phyloP scores from a whole-genome alignment of 1,140 invertebrate genomes.

The Apis florea region DNA sequence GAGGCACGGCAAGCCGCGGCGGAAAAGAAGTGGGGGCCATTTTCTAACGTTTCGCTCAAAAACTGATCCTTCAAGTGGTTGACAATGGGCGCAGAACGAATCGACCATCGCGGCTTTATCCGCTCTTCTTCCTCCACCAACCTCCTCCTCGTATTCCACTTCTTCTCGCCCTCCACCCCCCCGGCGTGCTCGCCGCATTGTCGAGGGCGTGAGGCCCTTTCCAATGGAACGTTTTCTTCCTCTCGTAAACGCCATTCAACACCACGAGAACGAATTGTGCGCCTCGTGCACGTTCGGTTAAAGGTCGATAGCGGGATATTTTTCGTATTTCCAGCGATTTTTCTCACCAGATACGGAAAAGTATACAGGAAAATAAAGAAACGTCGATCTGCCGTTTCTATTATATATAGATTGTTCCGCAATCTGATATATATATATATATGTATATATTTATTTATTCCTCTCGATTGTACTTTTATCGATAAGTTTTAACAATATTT shows the following conservation, averaged over 20 bases:
- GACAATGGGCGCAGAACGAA: conserved; percentile 62
- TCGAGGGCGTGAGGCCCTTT: conserved; percentile 73
- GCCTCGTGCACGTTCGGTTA: neutral
- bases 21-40: conserved; percentile 41
- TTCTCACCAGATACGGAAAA: too few species aligned
- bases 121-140: conserved; percentile 13
- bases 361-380: too few species aligned
- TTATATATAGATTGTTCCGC: too few species aligned
- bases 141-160: conserved; percentile 3
- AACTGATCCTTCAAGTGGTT: conserved; percentile 61
- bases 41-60: conserved; percentile 68
- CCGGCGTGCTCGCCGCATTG: conserved; percentile 61
- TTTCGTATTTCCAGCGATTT: too few species aligned
- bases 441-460: too few species aligned
- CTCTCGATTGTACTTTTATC: too few species aligned
- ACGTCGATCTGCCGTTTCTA: too few species aligned
- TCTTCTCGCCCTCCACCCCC: neutral
- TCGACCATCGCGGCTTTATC: conserved; percentile 55
- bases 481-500: too few species aligned
- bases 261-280: conserved; percentile 53
- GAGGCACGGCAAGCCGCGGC: conserved; percentile 41
- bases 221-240: conserved; percentile 66
- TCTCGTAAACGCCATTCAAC: conserved; percentile 58
- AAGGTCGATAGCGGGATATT: neutral
- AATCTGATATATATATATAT: too few species aligned